phyloP scores from a whole-genome alignment of 2,113 vertebrate species.

The Cynopterus brachyotis region DNA sequence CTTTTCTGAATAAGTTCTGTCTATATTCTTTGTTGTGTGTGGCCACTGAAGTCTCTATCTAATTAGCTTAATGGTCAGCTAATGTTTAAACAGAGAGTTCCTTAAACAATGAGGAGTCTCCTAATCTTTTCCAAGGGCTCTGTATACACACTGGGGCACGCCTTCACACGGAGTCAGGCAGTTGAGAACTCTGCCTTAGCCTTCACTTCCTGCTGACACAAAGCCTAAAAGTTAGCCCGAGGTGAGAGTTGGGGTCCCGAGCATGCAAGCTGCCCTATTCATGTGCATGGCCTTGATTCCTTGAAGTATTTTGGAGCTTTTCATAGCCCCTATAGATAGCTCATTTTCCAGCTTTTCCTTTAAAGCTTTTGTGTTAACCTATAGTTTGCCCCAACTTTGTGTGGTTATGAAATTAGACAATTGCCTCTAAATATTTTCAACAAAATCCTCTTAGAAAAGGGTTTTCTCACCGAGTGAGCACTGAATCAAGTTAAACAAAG shows the following conservation, averaged over 20 bases:
- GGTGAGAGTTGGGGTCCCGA: background rate
- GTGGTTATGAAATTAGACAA: background rate
- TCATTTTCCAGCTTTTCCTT: background rate
- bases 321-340: background rate
- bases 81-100: background rate
- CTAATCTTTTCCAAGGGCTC: background rate
- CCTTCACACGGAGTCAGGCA: background rate
- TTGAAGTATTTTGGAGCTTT: background rate
- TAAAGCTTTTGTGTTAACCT: background rate
- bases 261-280: background rate
- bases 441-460: background rate
- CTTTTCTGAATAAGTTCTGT: background rate
- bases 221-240: background rate
- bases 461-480: background rate
- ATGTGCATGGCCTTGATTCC: background rate
- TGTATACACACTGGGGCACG: rapidly evolving
- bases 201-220: background rate
- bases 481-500: background rate
- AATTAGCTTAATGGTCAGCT: background rate
- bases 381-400: background rate
- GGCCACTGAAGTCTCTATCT: background rate
- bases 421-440: background rate
- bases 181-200: background rate
- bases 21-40: background rate
- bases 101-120: background rate